phyloP scores from a whole-genome alignment of 2,113 vertebrate genomes.

The Bolborhynchus lineola region DNA sequence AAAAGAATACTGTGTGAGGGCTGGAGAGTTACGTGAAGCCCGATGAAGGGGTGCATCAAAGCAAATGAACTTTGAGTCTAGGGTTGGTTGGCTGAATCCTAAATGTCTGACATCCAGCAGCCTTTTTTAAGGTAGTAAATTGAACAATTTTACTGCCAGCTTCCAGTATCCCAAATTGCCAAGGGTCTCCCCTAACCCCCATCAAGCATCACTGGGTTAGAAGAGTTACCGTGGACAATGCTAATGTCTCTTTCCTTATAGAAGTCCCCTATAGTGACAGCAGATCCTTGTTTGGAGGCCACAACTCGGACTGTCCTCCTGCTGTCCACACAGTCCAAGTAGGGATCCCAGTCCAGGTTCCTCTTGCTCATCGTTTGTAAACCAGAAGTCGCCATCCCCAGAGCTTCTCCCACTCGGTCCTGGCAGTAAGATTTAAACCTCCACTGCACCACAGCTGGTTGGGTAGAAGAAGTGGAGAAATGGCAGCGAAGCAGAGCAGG shows the following conservation, averaged over 20 bases:
- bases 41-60: background rate
- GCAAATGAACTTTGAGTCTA: background rate
- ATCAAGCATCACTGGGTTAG: background rate
- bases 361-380: slow-evolving; percentile 79
- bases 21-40: background rate
- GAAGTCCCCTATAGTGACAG: slow-evolving; percentile 88
- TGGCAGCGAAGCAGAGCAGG: slow-evolving; percentile 90
- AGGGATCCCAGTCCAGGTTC: slow-evolving; percentile 81
- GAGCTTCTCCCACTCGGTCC: slow-evolving; percentile 87
- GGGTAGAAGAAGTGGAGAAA: slow-evolving; percentile 88
- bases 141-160: background rate
- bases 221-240: slow-evolving; percentile 88
- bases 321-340: slow-evolving; percentile 92
- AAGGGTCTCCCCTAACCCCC: background rate
- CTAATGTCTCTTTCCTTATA: slow-evolving; percentile 93
- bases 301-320: slow-evolving; percentile 89
- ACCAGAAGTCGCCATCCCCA: slow-evolving; percentile 77
- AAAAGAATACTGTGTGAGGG: background rate
- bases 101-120: background rate
- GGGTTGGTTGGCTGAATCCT: background rate
- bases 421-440: slow-evolving; percentile 97
- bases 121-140: background rate
- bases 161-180: background rate
- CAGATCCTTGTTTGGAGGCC: slow-evolving; percentile 89
- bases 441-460: slow-evolving; percentile 92